Evolutionary conservation across 2,797 vertebrate species (phyloP).

Genomic region (Gymnoscopelus microlampas): DNA sequence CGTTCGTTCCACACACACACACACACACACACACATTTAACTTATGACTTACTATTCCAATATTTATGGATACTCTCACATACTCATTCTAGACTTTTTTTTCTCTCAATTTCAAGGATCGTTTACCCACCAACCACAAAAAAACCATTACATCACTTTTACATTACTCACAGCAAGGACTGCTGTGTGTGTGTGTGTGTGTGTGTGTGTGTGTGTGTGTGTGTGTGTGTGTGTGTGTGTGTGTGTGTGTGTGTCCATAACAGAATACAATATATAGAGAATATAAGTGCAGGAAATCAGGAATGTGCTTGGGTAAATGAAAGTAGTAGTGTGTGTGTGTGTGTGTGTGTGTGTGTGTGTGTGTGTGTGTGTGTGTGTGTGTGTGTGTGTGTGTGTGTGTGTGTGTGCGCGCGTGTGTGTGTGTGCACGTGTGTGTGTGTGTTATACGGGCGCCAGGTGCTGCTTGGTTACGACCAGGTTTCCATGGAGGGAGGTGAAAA

Average conservation of each 20-base stretch:
- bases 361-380: conserved; percentile 9
- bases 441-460: conserved; percentile 15
- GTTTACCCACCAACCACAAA: conserved; percentile 75
- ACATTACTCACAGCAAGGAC: conserved; percentile 73
- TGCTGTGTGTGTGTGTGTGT: conserved; percentile 19
- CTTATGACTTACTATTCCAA: conserved; percentile 65
- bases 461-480: conserved; percentile 26
- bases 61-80: conserved; percentile 71
- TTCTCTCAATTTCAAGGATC: conserved; percentile 82
- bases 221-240: neutral
- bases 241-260: neutral
- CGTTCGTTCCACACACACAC: neutral
- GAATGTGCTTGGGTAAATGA: conserved; percentile 16
- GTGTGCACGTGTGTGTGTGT: neutral
- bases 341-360: conserved; percentile 4
- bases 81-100: conserved; percentile 76
- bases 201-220: neutral
- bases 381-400: conserved; percentile 7
- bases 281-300: conserved; percentile 16
- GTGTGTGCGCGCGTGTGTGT: neutral
- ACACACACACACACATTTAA: conserved; percentile 36
- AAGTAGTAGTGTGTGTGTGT: neutral
- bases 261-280: conserved; percentile 8
- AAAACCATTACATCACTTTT: conserved; percentile 78
- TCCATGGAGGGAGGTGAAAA: conserved; percentile 33